phyloP scores from a whole-genome alignment of 2,113 vertebrate genomes.

The Hydrochoerus hydrochaeris region DNA sequence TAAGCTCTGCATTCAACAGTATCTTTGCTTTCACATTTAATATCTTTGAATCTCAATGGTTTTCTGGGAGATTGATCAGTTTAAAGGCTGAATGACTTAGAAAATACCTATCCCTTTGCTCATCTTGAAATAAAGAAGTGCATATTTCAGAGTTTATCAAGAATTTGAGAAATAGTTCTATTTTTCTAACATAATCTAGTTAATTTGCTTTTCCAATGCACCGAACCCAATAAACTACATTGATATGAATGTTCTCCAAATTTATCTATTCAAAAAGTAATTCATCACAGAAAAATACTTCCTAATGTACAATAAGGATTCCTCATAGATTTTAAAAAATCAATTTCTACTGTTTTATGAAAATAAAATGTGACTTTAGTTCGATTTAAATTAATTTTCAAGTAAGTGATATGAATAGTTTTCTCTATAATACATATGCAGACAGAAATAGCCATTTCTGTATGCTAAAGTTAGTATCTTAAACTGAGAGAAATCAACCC shows the following conservation, averaged over 20 bases:
- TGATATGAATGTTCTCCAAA: constrained; percentile 78
- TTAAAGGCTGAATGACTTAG: constrained; percentile 75
- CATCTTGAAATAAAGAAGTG: constrained; percentile 80
- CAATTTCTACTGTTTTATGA: constrained; percentile 78
- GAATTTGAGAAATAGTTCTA: constrained; percentile 73
- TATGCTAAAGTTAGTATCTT: constrained; percentile 9
- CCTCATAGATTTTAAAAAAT: constrained; percentile 71
- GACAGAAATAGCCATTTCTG: not conserved
- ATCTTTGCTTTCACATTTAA: constrained; percentile 73
- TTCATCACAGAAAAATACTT: constrained; percentile 79
- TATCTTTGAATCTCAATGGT: constrained; percentile 73
- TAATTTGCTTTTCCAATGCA: constrained; percentile 78
- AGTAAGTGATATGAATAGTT: not conserved
- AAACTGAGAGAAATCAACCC: constrained; percentile 17
- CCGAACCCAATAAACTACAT: constrained; percentile 76
- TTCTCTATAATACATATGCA: not conserved
- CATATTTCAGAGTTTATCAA: constrained; percentile 80
- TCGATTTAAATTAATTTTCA: constrained; percentile 81
- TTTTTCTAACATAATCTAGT: constrained; percentile 81
- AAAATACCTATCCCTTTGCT: constrained; percentile 74
- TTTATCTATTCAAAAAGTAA: constrained; percentile 83
- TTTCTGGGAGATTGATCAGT: constrained; percentile 78
- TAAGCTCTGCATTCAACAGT: constrained; percentile 54
- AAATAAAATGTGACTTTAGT: constrained; percentile 78
- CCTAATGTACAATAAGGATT: constrained; percentile 76